A percentile compares a stretch with the other conserved stretches of the same genome.
phyloP scores from a whole-genome alignment of 1,140 invertebrate species.

The Panagrolaimus sp. region DNA sequence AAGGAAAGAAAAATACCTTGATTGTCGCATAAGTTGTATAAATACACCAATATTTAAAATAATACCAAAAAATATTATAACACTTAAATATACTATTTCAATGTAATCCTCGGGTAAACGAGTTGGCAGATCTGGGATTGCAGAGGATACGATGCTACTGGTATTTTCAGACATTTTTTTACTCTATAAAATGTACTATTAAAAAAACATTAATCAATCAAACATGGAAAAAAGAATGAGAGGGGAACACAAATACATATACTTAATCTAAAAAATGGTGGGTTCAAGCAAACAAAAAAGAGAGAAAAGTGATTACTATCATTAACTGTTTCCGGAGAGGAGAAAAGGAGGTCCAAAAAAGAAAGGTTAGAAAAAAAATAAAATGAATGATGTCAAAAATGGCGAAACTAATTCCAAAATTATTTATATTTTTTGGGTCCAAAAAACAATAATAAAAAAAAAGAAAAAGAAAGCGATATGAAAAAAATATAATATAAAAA shows the following conservation, averaged over 20 bases:
- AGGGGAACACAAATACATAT: too few relatives aligned
- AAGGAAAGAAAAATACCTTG: too few relatives aligned
- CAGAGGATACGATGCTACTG: too few relatives aligned
- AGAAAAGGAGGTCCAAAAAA: neutral
- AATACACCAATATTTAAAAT: conserved; percentile 39
- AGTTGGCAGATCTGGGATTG: too few relatives aligned
- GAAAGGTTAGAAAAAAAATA: neutral
- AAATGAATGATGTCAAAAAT: neutral
- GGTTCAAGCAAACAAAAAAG: too few relatives aligned
- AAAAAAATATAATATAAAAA: too few relatives aligned
- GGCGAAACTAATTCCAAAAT: neutral
- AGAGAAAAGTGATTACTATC: too few relatives aligned
- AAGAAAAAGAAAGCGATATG: neutral
- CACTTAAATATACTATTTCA: conserved; percentile 32
- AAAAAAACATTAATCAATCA: too few relatives aligned
- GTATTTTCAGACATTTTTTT: too few relatives aligned
- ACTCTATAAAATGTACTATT: too few relatives aligned
- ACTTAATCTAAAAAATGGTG: too few relatives aligned
- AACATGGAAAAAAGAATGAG: too few relatives aligned
- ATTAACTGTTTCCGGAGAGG: neutral
- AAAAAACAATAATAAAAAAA: conserved; percentile 10
- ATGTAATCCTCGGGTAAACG: conserved; percentile 24
- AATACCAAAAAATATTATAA: conserved; percentile 36
- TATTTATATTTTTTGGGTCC: conserved; percentile 10
- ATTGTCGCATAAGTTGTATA: conserved; percentile 27